phyloP scores from a whole-genome alignment of 2,797 vertebrate genomes.

The Sphaeramia orbicularis region DNA sequence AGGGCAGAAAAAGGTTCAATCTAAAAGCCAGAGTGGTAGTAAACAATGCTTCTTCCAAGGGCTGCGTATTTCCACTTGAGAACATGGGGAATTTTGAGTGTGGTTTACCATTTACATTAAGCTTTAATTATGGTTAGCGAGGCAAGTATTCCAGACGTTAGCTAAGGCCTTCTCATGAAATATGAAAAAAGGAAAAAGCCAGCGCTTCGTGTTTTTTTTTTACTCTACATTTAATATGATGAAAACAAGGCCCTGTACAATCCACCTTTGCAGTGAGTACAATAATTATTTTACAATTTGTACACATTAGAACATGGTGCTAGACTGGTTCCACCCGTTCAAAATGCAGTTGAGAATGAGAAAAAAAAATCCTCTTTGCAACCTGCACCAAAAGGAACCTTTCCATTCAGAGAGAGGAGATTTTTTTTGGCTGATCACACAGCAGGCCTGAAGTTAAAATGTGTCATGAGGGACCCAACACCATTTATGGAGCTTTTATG shows the following conservation, averaged over 20 bases:
- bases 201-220: conserved; percentile 74
- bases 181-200: conserved; percentile 46
- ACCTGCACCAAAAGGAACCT: conserved; percentile 87
- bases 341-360: conserved; percentile 82
- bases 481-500: conserved; percentile 77
- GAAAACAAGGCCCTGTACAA: conserved; percentile 99
- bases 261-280: conserved; percentile 97
- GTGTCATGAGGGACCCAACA: conserved; percentile 66
- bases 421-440: conserved; percentile 76
- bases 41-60: conserved; percentile 23
- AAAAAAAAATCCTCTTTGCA: conserved; percentile 73
- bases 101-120: conserved; percentile 32
- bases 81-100: conserved; percentile 13
- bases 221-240: conserved; percentile 98
- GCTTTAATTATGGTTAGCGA: conserved; percentile 52
- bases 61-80: conserved; percentile 21
- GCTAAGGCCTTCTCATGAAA: conserved; percentile 64
- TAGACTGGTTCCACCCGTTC: conserved; percentile 80
- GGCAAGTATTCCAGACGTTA: conserved; percentile 34
- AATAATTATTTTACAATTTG: conserved; percentile 99
- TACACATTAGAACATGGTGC: conserved; percentile 93
- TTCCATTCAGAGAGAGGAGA: conserved; percentile 83
- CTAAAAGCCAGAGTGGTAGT: neutral
- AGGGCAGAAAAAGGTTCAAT: no score
- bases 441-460: conserved; percentile 77